Evolutionary conservation across 2,113 vertebrate genomes (phyloP), one percentile per base, ranked within the genome.

Genomic region (Cricetomys ansorgei): DNA sequence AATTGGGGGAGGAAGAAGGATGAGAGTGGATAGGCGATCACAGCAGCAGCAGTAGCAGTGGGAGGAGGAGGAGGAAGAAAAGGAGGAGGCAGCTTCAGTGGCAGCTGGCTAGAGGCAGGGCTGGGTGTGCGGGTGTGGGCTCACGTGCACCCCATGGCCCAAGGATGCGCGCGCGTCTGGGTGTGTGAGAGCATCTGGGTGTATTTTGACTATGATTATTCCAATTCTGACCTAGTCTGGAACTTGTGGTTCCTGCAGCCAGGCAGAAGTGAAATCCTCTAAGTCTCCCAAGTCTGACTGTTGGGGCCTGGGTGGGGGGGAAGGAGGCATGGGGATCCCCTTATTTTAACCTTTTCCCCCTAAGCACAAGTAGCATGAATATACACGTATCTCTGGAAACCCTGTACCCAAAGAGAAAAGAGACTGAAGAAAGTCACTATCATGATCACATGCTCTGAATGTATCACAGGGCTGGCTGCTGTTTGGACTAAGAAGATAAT

Each of bases 241-340:
- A 94, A 98, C 97, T 98, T 98, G 97, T 97, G 98, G 98, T 98
- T 98, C 98, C 98, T 99, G 98, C 98, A 98, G 88, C 50, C 97
- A 96, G 98, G 98, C 98, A 98, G 98, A 99, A 99, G 98, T 99
- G 98, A 99, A 98, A 98, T 97, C 97, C 97, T 95, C 90, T 85
- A 53, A 97, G 93, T 91, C 93, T 97, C 97, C 93, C 97, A 95
- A 96, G 96, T 25, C 84, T 64, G 43, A 90, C 57, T 89, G 57
- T 89, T 80, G 13, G 0, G 53, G 37, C 40, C 19, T 3, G 62
- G 13, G 34, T 40, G 3, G 12, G 9, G 75, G 43, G 29, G 45
- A 4, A n/a, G 25, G 55, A 34, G 86, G 21, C 55, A 13, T 23
- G 34, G 75, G 64, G 84, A 94, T 73, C 25, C 40, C 53, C 16